Evolutionary conservation across 2,888 invertebrate genomes (phyloP).

Genomic region (Caradrina kadenii): DNA sequence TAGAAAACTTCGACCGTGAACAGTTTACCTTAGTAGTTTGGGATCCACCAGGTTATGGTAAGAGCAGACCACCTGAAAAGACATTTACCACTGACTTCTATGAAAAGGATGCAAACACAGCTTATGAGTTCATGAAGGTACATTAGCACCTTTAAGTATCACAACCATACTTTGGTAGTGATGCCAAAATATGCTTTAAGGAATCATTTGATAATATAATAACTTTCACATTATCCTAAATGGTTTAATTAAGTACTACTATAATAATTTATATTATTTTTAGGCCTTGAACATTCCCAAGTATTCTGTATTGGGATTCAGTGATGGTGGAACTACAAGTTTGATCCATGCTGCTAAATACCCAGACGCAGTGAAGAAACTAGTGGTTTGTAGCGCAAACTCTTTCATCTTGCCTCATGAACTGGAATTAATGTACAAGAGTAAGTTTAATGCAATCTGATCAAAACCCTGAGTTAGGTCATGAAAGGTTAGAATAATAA

Average conservation of each 20-base stretch:
- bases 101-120: conserved; percentile 93
- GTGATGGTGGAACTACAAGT: conserved; percentile 96
- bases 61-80: conserved; percentile 94
- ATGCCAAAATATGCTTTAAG: neutral
- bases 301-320: conserved; percentile 96
- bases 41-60: conserved; percentile 97
- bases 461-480: neutral
- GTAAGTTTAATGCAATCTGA: conserved; percentile 62
- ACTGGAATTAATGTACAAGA: conserved; percentile 76
- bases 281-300: conserved; percentile 91
- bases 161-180: neutral
- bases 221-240: neutral
- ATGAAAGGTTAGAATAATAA: neutral
- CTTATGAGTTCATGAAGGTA: conserved; percentile 93
- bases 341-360: conserved; percentile 94
- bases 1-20: conserved; percentile 91
- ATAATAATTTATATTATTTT: conserved; percentile 30
- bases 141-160: neutral
- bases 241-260: conserved; percentile 69
- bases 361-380: conserved; percentile 92
- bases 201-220: neutral
- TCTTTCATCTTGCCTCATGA: conserved; percentile 94
- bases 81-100: conserved; percentile 93
- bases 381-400: conserved; percentile 95
- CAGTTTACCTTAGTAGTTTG: conserved; percentile 93